A percentile compares a stretch with the other conserved stretches of the same genome.
These are phyloP conservation scores for Callinectes sapidus DNA, from an alignment of 2,888 invertebrate genomes.

Conservation along the genomic window DNA sequence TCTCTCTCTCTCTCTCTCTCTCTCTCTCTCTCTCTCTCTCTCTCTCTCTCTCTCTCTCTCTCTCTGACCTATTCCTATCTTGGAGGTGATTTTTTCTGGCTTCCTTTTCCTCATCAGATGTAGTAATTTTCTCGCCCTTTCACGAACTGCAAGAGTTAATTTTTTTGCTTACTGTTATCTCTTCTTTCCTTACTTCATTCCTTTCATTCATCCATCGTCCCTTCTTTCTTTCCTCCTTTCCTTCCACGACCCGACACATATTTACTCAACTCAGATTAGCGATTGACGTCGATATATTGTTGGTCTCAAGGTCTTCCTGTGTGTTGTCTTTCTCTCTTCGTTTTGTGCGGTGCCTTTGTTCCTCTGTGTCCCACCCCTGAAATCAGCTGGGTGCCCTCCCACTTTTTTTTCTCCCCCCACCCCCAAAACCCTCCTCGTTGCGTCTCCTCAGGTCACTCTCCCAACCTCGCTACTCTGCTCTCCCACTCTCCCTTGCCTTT, in stretches of 20 bases:
- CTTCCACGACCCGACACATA: constrained; percentile 2
- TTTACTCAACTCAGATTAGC: constrained; percentile 33
- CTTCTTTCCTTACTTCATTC: not conserved
- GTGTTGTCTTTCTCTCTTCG: constrained; percentile 37
- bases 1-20: constrained; percentile 56
- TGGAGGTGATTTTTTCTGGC: not conserved
- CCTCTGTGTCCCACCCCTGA: not conserved
- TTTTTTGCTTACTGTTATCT: not conserved
- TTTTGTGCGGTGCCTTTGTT: constrained; percentile 26
- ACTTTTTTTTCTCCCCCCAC: not conserved
- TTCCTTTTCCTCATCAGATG: constrained; percentile 24
- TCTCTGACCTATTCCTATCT: constrained; percentile 7
- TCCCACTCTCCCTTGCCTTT: not conserved
- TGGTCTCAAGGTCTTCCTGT: constrained; percentile 20
- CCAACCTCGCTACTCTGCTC: not conserved
- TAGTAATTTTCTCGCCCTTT: constrained; percentile 28
- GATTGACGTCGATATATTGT: constrained; percentile 33
- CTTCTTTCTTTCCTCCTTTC: not conserved
- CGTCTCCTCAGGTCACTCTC: not conserved
- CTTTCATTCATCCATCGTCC: not conserved
- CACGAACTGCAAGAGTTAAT: not conserved
- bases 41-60: constrained; percentile 49
- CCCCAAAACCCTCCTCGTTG: not conserved
- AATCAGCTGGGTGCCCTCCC: not conserved
- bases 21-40: constrained; percentile 41